These are phyloP conservation scores for Coreius guichenoti DNA, from an alignment of 2,797 vertebrate species.

Conservation along the genomic window DNA sequence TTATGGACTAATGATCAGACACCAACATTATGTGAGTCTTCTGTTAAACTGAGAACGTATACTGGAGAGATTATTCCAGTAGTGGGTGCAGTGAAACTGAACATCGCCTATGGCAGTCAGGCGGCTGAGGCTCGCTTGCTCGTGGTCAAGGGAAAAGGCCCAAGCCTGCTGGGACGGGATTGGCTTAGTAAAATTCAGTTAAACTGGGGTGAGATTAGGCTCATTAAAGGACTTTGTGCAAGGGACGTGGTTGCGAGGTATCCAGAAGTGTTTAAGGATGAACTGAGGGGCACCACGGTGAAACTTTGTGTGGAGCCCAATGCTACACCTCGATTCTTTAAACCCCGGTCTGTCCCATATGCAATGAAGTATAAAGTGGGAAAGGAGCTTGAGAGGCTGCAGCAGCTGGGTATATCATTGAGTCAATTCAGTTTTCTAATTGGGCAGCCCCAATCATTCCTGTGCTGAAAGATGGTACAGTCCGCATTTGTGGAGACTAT, in stretches of 20 bases:
- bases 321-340: neutral
- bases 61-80: neutral
- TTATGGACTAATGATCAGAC: neutral
- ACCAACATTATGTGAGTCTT: neutral
- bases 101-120: neutral
- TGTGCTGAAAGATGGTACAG: slow-evolving; percentile 20
- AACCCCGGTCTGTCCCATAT: neutral
- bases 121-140: neutral
- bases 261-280: neutral
- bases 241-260: neutral
- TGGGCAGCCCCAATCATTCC: slow-evolving; percentile 35
- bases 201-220: neutral
- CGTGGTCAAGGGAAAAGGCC: neutral
- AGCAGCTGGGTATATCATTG: slow-evolving; percentile 36
- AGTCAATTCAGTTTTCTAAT: slow-evolving; percentile 28
- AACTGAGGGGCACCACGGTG: neutral
- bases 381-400: slow-evolving; percentile 36
- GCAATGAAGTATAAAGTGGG: slow-evolving; percentile 40
- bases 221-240: neutral
- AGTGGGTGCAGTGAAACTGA: neutral
- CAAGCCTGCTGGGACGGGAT: neutral
- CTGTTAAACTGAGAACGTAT: neutral
- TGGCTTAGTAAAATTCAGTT: neutral
- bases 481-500: slow-evolving; percentile 30
- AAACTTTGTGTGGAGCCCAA: neutral